Conservation (phyloP, 2,113 vertebrate genomes). For the Isichthys henryi region DNA sequence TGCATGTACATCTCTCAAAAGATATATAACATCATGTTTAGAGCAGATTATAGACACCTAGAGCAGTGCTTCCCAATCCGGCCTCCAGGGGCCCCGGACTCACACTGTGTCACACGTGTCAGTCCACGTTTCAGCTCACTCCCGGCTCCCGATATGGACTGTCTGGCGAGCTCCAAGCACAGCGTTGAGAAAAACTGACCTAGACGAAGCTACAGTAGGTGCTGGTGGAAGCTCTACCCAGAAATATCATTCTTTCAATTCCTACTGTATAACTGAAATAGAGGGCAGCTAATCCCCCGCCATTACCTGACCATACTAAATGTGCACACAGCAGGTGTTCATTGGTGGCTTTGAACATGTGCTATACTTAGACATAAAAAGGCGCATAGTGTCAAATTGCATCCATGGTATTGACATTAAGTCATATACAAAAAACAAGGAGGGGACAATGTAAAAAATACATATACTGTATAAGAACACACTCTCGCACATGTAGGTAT, state of each 20-base stretch:
- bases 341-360: slow-evolving; percentile 33
- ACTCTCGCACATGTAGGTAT: background rate
- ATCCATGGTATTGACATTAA: background rate
- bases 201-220: slow-evolving; percentile 9
- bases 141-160: background rate
- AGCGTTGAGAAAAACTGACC: background rate
- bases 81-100: background rate
- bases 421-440: slow-evolving; percentile 3
- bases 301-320: slow-evolving; percentile 43
- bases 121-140: background rate
- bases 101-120: too few species aligned
- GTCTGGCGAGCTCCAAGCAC: background rate
- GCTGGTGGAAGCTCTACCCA: slow-evolving; percentile 23
- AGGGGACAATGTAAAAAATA: background rate
- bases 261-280: slow-evolving; percentile 51
- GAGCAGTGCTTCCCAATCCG: background rate
- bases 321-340: slow-evolving; percentile 27
- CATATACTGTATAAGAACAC: background rate
- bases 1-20: background rate
- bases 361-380: slow-evolving; percentile 47
- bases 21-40: background rate
- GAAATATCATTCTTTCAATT: slow-evolving; percentile 42
- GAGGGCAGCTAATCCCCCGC: slow-evolving; percentile 49
- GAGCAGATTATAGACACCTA: background rate
- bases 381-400: slow-evolving; percentile 18